Conservation (phyloP, 30 jellyfish, hydroid and myxozoan species). For the Aurelia sp. region DNA sequence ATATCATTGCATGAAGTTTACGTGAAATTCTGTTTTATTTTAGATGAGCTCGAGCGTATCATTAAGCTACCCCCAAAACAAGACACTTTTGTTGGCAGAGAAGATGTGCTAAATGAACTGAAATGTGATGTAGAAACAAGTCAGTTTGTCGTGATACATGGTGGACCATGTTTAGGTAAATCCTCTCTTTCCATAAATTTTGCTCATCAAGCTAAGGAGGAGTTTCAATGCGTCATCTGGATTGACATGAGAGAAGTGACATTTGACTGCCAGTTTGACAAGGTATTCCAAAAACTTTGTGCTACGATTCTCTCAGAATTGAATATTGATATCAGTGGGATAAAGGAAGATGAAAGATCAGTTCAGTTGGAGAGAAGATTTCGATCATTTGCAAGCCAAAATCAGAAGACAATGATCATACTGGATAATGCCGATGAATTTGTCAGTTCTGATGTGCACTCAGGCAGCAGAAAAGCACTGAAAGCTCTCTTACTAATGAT, state of each 20-base stretch:
- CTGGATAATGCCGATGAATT: background rate
- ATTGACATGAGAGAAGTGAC: constrained; percentile 5
- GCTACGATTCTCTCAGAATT: background rate
- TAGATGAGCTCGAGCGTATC: background rate
- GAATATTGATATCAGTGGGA: background rate
- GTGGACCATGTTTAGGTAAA: constrained; percentile 8
- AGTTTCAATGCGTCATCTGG: background rate
- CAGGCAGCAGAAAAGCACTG: background rate
- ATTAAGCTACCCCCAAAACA: background rate
- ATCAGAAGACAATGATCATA: background rate
- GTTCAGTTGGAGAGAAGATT: background rate
- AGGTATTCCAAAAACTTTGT: background rate
- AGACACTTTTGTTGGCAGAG: background rate
- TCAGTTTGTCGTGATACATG: background rate
- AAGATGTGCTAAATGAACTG: background rate
- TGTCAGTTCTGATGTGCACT: background rate
- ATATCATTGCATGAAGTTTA: too few relatives aligned
- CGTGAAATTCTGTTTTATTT: background rate
- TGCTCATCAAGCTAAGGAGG: background rate
- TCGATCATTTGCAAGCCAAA: background rate
- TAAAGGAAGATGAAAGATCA: background rate
- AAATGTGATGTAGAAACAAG: background rate
- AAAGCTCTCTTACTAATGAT: background rate
- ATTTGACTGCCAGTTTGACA: background rate
- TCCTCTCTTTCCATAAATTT: background rate